Evolutionary conservation across 2,113 vertebrate species (phyloP).

Genomic region (Passer montanus): DNA sequence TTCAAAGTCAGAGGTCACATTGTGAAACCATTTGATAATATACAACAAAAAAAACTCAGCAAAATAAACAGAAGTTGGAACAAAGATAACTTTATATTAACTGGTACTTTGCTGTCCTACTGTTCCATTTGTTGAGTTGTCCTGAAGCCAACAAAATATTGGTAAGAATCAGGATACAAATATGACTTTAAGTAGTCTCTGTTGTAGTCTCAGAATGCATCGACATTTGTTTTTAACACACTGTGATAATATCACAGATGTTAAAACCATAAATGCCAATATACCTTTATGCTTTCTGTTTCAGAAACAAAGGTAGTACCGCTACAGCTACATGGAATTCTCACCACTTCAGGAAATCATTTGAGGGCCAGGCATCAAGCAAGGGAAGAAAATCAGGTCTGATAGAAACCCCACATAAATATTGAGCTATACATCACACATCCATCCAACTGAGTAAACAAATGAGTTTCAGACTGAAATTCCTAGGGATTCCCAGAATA

Average conservation of each 20-base stretch:
- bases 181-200: neutral
- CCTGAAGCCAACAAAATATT: constrained; percentile 10
- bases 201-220: neutral
- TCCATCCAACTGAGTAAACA: neutral
- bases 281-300: neutral
- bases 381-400: neutral
- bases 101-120: constrained; percentile 19
- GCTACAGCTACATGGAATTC: neutral
- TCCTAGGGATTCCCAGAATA: neutral
- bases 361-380: neutral
- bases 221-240: neutral
- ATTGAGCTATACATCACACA: neutral
- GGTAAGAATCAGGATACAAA: neutral
- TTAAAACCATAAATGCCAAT: neutral
- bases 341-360: neutral
- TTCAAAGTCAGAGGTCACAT: constrained; percentile 57
- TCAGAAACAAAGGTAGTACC: neutral
- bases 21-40: constrained; percentile 36
- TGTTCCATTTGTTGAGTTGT: constrained; percentile 33
- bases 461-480: neutral
- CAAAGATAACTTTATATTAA: constrained; percentile 45
- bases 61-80: constrained; percentile 43
- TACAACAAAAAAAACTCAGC: neutral
- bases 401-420: neutral
- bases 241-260: neutral